phyloP scores from a whole-genome alignment of 2,888 invertebrate genomes.

The Zygogramma bicolorata region DNA sequence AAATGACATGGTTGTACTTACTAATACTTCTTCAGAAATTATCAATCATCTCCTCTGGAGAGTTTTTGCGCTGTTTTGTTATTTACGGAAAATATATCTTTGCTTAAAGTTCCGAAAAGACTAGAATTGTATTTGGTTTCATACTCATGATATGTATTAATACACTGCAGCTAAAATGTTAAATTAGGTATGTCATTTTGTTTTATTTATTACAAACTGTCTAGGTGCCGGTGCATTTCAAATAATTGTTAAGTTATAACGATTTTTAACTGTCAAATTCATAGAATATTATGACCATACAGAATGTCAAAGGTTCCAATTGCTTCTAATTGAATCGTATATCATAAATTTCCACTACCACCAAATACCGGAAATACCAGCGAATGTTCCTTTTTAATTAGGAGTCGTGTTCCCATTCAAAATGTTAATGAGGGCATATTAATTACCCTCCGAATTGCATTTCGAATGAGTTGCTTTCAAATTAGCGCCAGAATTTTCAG shows the following conservation, averaged over 20 bases:
- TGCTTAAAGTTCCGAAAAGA: too few relatives aligned
- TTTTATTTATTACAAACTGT: too few relatives aligned
- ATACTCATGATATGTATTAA: too few relatives aligned
- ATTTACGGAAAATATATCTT: too few relatives aligned
- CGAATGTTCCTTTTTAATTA: constrained; percentile 12
- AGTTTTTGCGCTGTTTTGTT: too few relatives aligned
- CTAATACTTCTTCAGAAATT: too few relatives aligned
- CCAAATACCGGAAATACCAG: background rate
- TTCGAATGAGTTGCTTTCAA: constrained; percentile 41
- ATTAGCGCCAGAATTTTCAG: constrained; percentile 42
- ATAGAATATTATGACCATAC: background rate
- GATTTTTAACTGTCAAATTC: background rate
- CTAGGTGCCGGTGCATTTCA: too few relatives aligned
- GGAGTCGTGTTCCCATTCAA: constrained; percentile 18
- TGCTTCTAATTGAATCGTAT: background rate
- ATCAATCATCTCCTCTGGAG: too few relatives aligned
- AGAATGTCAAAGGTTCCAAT: background rate
- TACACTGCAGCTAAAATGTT: too few relatives aligned
- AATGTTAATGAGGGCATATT: constrained; percentile 41
- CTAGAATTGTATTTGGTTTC: too few relatives aligned
- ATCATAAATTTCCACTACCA: background rate
- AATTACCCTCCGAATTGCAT: constrained; percentile 38
- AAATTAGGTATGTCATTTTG: too few relatives aligned
- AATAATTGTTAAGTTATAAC: background rate
- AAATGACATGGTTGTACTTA: too few relatives aligned